These are phyloP conservation scores for Danio tinwini DNA, from an alignment of 2,797 vertebrate species.

Conservation along the genomic window DNA sequence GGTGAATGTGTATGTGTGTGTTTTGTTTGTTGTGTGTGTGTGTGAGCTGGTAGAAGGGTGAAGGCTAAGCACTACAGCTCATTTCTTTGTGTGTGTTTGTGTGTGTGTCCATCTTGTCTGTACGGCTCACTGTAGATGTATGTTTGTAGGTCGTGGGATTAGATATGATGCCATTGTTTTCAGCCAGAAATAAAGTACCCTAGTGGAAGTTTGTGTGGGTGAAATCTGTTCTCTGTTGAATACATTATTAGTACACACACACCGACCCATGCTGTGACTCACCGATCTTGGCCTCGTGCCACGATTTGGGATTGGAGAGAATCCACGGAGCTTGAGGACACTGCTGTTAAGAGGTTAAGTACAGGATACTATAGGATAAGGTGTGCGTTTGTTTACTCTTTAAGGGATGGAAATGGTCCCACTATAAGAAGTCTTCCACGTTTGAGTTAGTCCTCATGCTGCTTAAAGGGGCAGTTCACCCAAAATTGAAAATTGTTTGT, in stretches of 20 bases:
- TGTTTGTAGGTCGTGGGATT: slow-evolving; percentile 26
- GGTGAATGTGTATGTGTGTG: slow-evolving; percentile 30
- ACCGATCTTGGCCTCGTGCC: slow-evolving; percentile 19
- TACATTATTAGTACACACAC: neutral
- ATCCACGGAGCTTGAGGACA: neutral
- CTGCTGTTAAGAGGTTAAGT: slow-evolving; percentile 24
- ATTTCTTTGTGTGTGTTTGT: slow-evolving; percentile 2
- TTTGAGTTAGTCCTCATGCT: slow-evolving; percentile 3
- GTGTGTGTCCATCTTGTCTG: neutral
- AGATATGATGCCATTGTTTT: slow-evolving; percentile 14
- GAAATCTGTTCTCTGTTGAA: slow-evolving; percentile 11
- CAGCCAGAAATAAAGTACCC: neutral
- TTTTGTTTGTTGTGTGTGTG: neutral
- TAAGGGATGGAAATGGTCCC: slow-evolving; percentile 13
- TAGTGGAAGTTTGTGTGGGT: slow-evolving; percentile 10
- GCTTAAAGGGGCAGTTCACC: neutral
- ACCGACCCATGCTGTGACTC: slow-evolving; percentile 9
- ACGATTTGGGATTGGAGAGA: slow-evolving; percentile 27
- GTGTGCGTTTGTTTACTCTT: slow-evolving; percentile 30
- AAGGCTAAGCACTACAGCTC: slow-evolving; percentile 37
- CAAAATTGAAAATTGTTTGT: no score
- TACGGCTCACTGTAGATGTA: neutral
- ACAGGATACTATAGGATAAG: slow-evolving; percentile 20
- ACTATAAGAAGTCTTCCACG: neutral
- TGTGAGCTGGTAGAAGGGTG: slow-evolving; percentile 34